Base-by-base conservation (phyloP, 2,113 vertebrate genomes). In the Solenodon paradoxus region DNA sequence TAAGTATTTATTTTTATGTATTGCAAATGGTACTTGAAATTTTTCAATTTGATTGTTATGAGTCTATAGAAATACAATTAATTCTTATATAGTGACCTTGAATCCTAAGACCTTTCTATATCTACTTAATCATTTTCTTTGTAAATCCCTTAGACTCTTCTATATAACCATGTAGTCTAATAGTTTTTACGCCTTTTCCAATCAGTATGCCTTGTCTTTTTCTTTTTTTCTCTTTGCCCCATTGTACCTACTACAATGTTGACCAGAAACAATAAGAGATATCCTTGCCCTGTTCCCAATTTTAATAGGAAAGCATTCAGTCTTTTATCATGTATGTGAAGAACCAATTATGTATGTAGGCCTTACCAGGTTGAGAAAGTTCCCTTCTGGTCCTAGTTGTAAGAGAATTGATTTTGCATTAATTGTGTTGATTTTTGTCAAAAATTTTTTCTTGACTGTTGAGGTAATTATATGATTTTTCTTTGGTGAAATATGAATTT, bases 1-100 rank as follows among this genome's bases (percentile, higher is more conserved):
- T 72, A 91, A 79, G 3, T 69, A 86, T 92, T 92, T 63, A n/a
- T 45, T 66, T 74, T 88, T 95, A 57, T 80, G 10, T 88, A 86
- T 53, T 82, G 17, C 2, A 96, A 88, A 42, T 69, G 40, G 12
- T 69, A 42, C 75, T 85, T 86, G 45, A 42, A 49, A 92, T 32
- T 7, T 49, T 81, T 92, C 22, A 81, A 3, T 26, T 30, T 81
- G 16, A 35, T 69, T 93, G 6, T 74, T 59, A 8, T 63, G n/a
- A 45, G 38, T 63, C 55, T 51, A 63, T 51, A 51, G 42, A 82
- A 69, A 61, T 38, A 51, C 42, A 7, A 77, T 69, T 87, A 7
- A 77, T 69, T 87, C 89, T 81, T 66, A 57, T 87, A 28, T 71
- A 68, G 63, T 78, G n/a, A 64, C 26, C 42, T 69, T 69, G 13